Evolutionary conservation across 2,888 invertebrate species (phyloP).

Genomic region (Pristionchus fissidentatus): DNA sequence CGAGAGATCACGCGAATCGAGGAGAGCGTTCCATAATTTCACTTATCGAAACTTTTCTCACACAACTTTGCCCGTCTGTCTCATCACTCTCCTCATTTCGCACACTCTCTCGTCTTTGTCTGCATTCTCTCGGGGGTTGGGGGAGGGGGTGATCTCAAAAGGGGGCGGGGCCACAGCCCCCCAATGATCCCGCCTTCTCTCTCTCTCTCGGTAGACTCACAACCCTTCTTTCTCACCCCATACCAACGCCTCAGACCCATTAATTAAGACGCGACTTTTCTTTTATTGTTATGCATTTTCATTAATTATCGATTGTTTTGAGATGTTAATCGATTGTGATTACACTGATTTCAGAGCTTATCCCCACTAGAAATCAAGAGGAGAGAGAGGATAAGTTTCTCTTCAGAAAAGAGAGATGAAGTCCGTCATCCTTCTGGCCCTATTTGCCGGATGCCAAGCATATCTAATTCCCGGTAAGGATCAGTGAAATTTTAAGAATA

Average conservation of each 20-base stretch:
- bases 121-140: not conserved
- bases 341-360: slow-evolving; percentile 23
- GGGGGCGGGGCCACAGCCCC: not conserved
- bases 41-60: too few species aligned
- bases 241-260: not conserved
- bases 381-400: not conserved
- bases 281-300: not conserved
- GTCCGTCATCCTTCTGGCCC: not conserved
- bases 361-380: slow-evolving; percentile 4
- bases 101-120: not conserved
- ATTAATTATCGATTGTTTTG: not conserved
- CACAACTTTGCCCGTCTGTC: too few species aligned
- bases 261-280: not conserved
- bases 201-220: not conserved
- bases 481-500: not conserved
- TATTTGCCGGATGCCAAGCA: not conserved
- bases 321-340: too few species aligned
- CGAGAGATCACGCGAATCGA: too few species aligned
- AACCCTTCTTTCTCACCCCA: not conserved
- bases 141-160: not conserved
- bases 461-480: not conserved
- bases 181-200: not conserved
- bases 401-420: slow-evolving; percentile 5
- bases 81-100: not conserved
- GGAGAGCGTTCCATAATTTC: too few species aligned